A percentile compares a stretch with the other conserved stretches of the same genome.
Evolutionary conservation across 2,888 invertebrate genomes (phyloP).

Genomic region (Arctia plantaginis): DNA sequence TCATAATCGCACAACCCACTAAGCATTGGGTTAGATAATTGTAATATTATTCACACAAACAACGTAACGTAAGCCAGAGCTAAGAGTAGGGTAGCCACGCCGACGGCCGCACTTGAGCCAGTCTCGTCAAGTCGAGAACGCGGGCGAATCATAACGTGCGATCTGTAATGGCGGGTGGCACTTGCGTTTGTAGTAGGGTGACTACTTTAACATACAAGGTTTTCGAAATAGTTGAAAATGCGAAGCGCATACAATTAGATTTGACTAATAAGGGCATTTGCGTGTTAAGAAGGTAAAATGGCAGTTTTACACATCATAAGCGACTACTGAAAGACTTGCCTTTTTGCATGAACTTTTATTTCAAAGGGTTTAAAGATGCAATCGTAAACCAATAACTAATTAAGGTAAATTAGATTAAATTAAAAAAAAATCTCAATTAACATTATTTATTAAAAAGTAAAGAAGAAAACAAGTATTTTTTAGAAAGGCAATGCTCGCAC

Average conservation of each 20-base stretch:
- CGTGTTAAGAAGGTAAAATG: neutral
- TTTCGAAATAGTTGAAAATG: conserved; percentile 12
- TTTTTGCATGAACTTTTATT: neutral
- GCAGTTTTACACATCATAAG: neutral
- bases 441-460: neutral
- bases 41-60: conserved; percentile 40
- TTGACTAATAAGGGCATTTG: neutral
- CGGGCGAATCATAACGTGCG: conserved; percentile 61
- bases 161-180: conserved; percentile 60
- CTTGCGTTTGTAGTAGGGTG: conserved; percentile 46
- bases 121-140: conserved; percentile 45
- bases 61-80: conserved; percentile 29
- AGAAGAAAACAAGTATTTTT: neutral
- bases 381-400: neutral
- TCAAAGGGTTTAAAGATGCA: neutral
- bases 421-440: neutral
- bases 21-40: conserved; percentile 36
- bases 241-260: neutral
- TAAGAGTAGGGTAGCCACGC: conserved; percentile 55
- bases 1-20: conserved; percentile 41
- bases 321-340: neutral
- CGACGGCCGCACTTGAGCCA: conserved; percentile 49
- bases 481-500: too few species aligned
- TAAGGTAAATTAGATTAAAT: neutral
- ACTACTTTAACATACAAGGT: neutral